These are phyloP conservation scores for Paracanthobrama guichenoti DNA, from an alignment of 2,113 vertebrate genomes.

Conservation along the genomic window DNA sequence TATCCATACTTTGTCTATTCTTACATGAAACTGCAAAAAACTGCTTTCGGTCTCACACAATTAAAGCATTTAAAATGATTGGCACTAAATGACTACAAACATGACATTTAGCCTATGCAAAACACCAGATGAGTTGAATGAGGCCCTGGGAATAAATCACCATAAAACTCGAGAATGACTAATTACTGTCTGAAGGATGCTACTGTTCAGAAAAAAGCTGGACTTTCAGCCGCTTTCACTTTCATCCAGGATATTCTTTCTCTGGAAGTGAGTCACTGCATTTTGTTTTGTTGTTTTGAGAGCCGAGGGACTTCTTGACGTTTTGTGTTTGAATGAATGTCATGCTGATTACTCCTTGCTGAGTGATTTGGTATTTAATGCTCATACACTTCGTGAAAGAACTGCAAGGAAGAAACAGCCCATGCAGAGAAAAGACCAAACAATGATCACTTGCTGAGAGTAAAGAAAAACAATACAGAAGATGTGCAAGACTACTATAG, in stretches of 20 bases:
- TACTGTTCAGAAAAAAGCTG: constrained; percentile 24
- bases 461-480: constrained; percentile 18
- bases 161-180: constrained; percentile 46
- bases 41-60: neutral
- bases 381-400: constrained; percentile 25
- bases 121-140: constrained; percentile 39
- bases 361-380: constrained; percentile 41
- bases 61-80: constrained; percentile 39
- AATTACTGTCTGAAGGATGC: constrained; percentile 48
- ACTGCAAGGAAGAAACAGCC: constrained; percentile 4
- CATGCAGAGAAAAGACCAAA: constrained; percentile 28
- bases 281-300: constrained; percentile 41
- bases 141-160: constrained; percentile 50
- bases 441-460: constrained; percentile 27
- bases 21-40: neutral
- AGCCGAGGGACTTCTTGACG: constrained; percentile 32
- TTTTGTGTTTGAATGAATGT: constrained; percentile 49
- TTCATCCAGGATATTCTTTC: constrained; percentile 35
- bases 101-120: constrained; percentile 54
- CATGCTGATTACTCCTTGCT: constrained; percentile 40
- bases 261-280: constrained; percentile 37
- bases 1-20: neutral
- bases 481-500: neutral
- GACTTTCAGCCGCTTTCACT: constrained; percentile 30
- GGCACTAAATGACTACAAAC: constrained; percentile 48